Base-by-base conservation (phyloP, 2,888 invertebrate species). In the Cheilosia impressa region DNA sequence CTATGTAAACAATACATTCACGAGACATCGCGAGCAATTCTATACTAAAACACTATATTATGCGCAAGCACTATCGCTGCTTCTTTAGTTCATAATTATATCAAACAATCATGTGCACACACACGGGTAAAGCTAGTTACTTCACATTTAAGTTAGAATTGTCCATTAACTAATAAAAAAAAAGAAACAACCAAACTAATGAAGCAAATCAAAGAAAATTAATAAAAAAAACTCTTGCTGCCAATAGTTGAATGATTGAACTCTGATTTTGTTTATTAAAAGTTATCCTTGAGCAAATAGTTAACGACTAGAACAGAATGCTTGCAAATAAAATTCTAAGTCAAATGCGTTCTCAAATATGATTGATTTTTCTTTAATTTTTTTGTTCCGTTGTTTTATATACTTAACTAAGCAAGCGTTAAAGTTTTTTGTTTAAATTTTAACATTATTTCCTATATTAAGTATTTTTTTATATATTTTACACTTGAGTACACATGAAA, bases 331-430 rank as follows among this genome's bases (percentile, higher is more conserved):
- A 85, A 80, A 65, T 50, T 68, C 53, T 69, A 80, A 65, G 41
- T 81, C 80, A 80, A 85, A 85, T 80, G 85, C 80, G 85, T 81
- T 85, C 55, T 85, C 80, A 85, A 81, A 85, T 75, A 43, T 75
- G 50, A 58, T 72, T 62, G 55, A 31, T 62, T 50, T 53, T 50
- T 66, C 15, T 31, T 71, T 63, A 10, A 55, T 62, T 52, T 17
- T 55, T 10, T 41, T 55, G n/a, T n/a, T 47, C 41, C 52, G 17
- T 50, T 41, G 13, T 38, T 13, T 38, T 43, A 19, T 9, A n/a
- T 24, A 63, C 50, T 65, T 45, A 76, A 63, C 34, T 24, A 63
- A 71, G 82, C 65, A 77, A 82, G 82, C 72, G 43, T 38, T 65
- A 41, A 38, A 19, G 22, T n/a, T 41, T 60, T 60, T 69, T 15